phyloP scores from a whole-genome alignment of 2,888 invertebrate species.

The Agonopterix heracliana region DNA sequence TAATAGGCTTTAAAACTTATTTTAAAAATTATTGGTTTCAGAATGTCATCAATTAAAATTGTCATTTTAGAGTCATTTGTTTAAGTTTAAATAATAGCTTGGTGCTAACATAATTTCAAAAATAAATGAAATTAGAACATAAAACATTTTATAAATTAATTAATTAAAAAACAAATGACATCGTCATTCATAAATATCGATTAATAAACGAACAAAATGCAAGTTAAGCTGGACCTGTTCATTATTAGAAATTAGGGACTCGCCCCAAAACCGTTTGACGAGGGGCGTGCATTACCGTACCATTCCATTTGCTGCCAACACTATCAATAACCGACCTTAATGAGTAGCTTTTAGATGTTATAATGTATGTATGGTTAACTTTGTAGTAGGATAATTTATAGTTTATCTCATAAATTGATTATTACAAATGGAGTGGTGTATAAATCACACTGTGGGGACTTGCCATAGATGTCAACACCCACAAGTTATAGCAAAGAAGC shows the following conservation, averaged over 20 bases:
- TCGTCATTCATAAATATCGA: conserved; percentile 24
- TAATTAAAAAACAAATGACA: not conserved
- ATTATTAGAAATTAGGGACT: conserved; percentile 44
- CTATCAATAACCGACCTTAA: too few relatives aligned
- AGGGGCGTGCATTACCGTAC: not conserved
- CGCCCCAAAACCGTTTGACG: conserved; percentile 5
- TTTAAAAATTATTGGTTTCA: too few relatives aligned
- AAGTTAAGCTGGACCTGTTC: conserved; percentile 40
- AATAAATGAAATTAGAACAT: not conserved
- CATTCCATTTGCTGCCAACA: not conserved
- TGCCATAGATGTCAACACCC: too few relatives aligned
- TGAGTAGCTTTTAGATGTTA: too few relatives aligned
- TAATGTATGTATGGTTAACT: not conserved
- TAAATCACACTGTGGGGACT: too few relatives aligned
- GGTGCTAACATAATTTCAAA: too few relatives aligned
- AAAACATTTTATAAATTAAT: not conserved
- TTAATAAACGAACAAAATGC: conserved; percentile 38
- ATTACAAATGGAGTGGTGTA: conserved; percentile 53
- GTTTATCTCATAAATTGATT: conserved; percentile 65
- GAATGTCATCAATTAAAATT: too few relatives aligned
- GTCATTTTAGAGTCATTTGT: too few relatives aligned
- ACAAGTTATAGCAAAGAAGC: too few relatives aligned
- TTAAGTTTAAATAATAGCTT: too few relatives aligned
- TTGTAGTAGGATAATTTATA: conserved; percentile 51
- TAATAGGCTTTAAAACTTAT: too few relatives aligned